Conservation (phyloP, 2,888 invertebrate species). For the Ditylenchus weischeri region DNA sequence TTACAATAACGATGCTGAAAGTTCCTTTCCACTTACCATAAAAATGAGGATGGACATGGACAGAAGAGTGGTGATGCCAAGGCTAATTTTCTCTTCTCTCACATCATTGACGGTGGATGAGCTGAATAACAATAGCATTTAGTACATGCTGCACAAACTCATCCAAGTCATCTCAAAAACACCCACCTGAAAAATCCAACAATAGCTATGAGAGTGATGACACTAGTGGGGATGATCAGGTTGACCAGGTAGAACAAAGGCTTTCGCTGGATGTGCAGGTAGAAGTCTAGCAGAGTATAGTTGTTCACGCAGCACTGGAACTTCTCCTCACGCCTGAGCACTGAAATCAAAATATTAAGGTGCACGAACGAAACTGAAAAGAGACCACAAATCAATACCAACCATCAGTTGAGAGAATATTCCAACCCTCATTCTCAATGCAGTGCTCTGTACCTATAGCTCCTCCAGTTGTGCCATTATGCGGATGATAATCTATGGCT, state of each 20-base stretch:
- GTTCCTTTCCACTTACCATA: conserved; percentile 29
- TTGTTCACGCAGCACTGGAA: conserved; percentile 51
- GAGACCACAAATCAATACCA: background rate
- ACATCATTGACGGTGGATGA: conserved; percentile 49
- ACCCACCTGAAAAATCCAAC: conserved; percentile 34
- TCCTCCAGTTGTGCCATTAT: conserved; percentile 33
- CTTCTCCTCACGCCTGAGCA: conserved; percentile 39
- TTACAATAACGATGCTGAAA: background rate
- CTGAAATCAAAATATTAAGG: conserved; percentile 3
- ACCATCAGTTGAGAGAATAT: conserved; percentile 45
- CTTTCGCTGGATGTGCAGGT: conserved; percentile 33
- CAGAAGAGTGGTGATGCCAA: conserved; percentile 49
- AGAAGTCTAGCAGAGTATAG: conserved; percentile 42
- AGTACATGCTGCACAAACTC: background rate
- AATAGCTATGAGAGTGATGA: conserved; percentile 35
- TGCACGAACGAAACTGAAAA: background rate
- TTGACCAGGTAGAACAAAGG: conserved; percentile 38
- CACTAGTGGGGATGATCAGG: conserved; percentile 29
- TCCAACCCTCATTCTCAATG: conserved; percentile 54
- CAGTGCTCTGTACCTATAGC: conserved; percentile 49
- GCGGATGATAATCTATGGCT: conserved; percentile 46
- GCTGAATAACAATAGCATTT: conserved; percentile 19
- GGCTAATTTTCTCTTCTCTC: conserved; percentile 51
- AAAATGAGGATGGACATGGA: conserved; percentile 59
- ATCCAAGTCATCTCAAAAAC: background rate